A percentile compares a stretch with the other conserved stretches of the same genome.
These are phyloP conservation scores for Acyrthosiphon pisum DNA, from an alignment of 1,140 invertebrate species.

Conservation along the genomic window DNA sequence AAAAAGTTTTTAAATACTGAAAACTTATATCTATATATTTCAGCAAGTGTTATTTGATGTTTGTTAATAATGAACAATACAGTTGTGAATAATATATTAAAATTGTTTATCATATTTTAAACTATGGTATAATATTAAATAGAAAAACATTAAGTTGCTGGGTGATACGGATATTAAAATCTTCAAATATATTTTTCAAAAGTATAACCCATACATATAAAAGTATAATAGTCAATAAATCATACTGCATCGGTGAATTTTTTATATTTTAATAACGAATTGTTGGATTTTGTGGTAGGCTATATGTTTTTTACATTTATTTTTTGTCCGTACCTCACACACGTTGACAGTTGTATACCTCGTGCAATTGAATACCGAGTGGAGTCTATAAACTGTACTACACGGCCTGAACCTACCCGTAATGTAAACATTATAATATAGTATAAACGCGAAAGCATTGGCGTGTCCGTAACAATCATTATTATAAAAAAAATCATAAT, in stretches of 20 bases:
- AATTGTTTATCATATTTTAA: background rate
- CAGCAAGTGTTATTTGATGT: too few species aligned
- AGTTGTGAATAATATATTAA: background rate
- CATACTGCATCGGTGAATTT: background rate
- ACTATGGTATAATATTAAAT: background rate
- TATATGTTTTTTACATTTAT: background rate
- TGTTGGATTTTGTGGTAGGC: background rate
- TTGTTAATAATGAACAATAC: background rate
- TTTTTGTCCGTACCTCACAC: background rate
- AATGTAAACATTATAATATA: slow-evolving; percentile 17
- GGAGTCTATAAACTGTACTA: background rate
- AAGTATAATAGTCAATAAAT: background rate
- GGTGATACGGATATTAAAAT: background rate
- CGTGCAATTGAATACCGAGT: background rate
- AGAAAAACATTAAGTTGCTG: background rate
- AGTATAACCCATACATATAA: background rate
- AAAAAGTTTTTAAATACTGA: too few species aligned
- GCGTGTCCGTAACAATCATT: background rate
- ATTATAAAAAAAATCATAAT: slow-evolving; percentile 46
- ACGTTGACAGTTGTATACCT: background rate
- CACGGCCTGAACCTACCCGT: background rate
- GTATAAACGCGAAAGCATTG: background rate
- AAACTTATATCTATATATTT: too few species aligned
- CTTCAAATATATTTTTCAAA: background rate
- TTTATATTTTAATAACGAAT: background rate